These are phyloP conservation scores for Lithobates sylvaticus DNA, from an alignment of 2,797 vertebrate species.

Conservation along the genomic window DNA sequence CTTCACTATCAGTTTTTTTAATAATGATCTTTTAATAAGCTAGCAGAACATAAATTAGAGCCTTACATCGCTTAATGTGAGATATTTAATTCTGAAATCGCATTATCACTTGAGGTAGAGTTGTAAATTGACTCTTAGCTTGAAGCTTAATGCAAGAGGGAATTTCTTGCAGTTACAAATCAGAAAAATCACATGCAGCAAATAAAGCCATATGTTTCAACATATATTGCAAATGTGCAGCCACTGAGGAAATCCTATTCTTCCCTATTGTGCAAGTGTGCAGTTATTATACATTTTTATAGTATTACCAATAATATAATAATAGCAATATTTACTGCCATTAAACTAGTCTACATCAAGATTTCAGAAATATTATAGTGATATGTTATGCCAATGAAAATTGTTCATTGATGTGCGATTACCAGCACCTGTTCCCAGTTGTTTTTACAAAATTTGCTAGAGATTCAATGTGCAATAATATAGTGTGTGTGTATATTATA, in stretches of 20 bases:
- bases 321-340: neutral
- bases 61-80: slow-evolving; percentile 47
- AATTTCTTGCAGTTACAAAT: slow-evolving; percentile 38
- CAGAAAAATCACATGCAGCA: slow-evolving; percentile 25
- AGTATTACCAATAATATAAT: neutral
- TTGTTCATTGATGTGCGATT: too few species aligned
- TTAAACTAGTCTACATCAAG: neutral
- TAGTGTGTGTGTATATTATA: too few species aligned
- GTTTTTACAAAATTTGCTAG: too few species aligned
- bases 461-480: too few species aligned
- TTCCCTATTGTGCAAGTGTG: slow-evolving; percentile 11
- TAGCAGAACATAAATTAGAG: slow-evolving; percentile 47
- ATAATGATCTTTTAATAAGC: slow-evolving; percentile 58
- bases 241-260: slow-evolving; percentile 1
- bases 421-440: too few species aligned
- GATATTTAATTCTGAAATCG: slow-evolving; percentile 58
- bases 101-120: slow-evolving; percentile 55
- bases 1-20: slow-evolving; percentile 31
- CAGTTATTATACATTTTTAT: neutral
- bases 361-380: neutral
- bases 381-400: neutral
- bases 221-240: slow-evolving; percentile 28
- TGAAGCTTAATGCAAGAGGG: slow-evolving; percentile 32
- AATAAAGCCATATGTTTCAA: slow-evolving; percentile 40
- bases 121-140: slow-evolving; percentile 52